Base-by-base conservation (phyloP, 2,113 vertebrate species). In the Eurypyga helias region DNA sequence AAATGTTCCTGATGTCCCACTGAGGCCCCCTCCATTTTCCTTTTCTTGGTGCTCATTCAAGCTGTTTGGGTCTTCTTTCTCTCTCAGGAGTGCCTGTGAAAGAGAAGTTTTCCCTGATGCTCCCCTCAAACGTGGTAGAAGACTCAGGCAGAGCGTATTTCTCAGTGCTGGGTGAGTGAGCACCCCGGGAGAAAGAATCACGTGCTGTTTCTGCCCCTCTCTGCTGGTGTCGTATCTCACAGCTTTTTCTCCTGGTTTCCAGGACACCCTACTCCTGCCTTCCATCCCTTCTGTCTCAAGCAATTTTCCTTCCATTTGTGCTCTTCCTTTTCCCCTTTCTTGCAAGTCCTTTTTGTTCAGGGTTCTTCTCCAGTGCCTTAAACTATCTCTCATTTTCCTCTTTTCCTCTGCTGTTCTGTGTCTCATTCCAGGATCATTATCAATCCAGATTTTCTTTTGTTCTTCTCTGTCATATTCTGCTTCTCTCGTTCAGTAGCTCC, bases 91-190 rank as follows among this genome's bases (percentile, higher is more conserved):
- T 2, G 2, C 41, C 64, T 46, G 14, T 71, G 13, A 73, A 96
- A 58, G 91, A 97, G 54, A 7, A 79, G 19, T 51, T 98, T 87
- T 78, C 81, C 46, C 67, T 98, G 20, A 48, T 88, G n/a, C 41
- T 98, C 17, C 98, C 98, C 13, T 23, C 65, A 61, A 92, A 97
- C 43, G 88, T 98, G 20, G 96, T 98, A 18, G 48, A 90, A 87
- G 97, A 96, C 3, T 98, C 98, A 25, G 95, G 95, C 81, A 93
- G 96, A 90, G 98, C 98, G 2, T 97, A 95, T 58, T 80, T 98
- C 77, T 98, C 96, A 38, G 95, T 98, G 58, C 45, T 98, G 54
- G 98, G 98, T 98, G 73, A 98, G 98, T 91, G 41, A 72, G 57
- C 45, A 34, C n/a, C 21, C 17, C 43, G 19, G 18, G 31, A 81